Conservation (phyloP, 2,113 vertebrate genomes). For the Gnathochromis pfefferi region DNA sequence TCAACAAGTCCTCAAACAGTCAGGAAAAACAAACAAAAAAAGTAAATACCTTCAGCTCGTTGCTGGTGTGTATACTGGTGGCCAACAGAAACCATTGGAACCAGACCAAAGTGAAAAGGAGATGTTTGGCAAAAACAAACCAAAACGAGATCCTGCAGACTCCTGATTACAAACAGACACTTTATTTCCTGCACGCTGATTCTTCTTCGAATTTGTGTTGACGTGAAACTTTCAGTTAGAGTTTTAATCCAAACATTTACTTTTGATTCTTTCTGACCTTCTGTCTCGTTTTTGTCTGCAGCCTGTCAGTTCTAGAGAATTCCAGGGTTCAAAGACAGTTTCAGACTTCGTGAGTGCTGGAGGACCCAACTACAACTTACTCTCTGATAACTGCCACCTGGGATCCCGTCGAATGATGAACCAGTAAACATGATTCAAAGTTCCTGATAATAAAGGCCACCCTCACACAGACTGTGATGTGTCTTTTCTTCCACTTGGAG, state of each 20-base stretch:
- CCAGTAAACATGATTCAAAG: background rate
- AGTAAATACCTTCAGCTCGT: background rate
- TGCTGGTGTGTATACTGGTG: background rate
- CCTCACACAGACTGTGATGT: background rate
- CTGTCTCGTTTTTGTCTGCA: accelerated
- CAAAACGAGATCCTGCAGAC: background rate
- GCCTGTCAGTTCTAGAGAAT: background rate
- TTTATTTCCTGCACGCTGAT: background rate
- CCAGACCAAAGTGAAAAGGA: background rate
- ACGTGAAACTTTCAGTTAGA: background rate
- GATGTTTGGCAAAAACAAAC: background rate
- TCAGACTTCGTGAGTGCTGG: background rate
- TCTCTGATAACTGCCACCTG: background rate
- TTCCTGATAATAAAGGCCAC: background rate
- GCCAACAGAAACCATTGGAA: background rate
- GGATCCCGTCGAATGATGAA: background rate
- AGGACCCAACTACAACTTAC: background rate
- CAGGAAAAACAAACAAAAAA: background rate
- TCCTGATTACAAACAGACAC: background rate
- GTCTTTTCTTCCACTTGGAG: background rate
- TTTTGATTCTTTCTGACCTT: background rate
- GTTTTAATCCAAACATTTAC: background rate
- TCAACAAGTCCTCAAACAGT: background rate
- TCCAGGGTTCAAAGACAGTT: background rate
- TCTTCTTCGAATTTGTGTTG: background rate